Base-by-base conservation (phyloP, 2,797 vertebrate species). In the Distichodus sexfasciatus region DNA sequence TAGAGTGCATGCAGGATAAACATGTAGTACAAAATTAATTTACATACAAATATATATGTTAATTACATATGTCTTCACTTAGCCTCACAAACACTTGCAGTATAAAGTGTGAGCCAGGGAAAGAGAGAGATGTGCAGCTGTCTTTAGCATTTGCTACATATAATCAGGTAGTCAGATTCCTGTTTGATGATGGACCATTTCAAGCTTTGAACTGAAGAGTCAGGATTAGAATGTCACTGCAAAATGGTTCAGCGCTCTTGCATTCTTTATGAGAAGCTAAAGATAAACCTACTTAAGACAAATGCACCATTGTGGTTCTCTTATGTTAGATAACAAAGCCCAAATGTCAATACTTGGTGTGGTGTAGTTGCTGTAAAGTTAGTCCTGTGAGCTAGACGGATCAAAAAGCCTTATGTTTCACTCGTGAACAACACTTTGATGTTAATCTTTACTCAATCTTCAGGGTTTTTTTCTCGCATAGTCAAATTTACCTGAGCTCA, bases 401-500 rank as follows among this genome's bases (percentile, higher is more conserved):
- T n/a, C n/a, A n/a, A n/a, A n/a, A n/a, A n/a, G n/a, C n/a, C n/a
- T n/a, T n/a, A n/a, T n/a, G n/a, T n/a, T n/a, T n/a, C n/a, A n/a
- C n/a, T n/a, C n/a, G n/a, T n/a, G n/a, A n/a, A n/a, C n/a, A n/a
- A n/a, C n/a, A n/a, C n/a, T n/a, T n/a, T n/a, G n/a, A n/a, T n/a
- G n/a, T n/a, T n/a, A n/a, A n/a, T n/a, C n/a, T n/a, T n/a, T n/a
- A n/a, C n/a, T n/a, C n/a, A n/a, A n/a, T n/a, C n/a, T n/a, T n/a
- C n/a, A n/a, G n/a, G n/a, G n/a, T n/a, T n/a, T n/a, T n/a, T n/a
- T 26, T 29, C 15, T 51, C 46, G 28, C 29, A 26, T 19, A 76
- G 50, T 47, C 66, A 66, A 51, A 75, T 81, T 83, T 91, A 92
- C 89, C 90, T 92, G 90, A 91, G 87, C 81, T 91, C 91, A 72